phyloP scores from a whole-genome alignment of 2,888 invertebrate genomes.

The Anaspis maculata region DNA sequence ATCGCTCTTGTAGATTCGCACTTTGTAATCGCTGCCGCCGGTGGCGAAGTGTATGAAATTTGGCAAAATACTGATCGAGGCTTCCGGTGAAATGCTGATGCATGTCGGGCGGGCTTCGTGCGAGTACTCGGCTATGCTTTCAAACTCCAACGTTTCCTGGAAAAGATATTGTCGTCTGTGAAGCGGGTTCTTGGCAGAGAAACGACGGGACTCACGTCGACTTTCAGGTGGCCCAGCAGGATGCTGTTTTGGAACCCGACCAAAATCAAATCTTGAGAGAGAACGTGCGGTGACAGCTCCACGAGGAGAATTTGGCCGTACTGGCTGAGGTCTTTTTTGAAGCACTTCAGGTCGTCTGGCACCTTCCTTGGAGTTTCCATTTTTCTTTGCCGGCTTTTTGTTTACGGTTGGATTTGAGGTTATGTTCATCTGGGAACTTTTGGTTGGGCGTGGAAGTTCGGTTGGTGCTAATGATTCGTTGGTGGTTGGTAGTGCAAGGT shows the following conservation, averaged over 20 bases:
- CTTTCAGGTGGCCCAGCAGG: constrained; percentile 47
- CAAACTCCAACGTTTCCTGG: constrained; percentile 48
- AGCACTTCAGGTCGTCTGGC: constrained; percentile 16
- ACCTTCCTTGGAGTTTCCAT: neutral
- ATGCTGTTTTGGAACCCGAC: constrained; percentile 52
- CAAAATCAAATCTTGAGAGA: constrained; percentile 55
- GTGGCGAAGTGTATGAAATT: constrained; percentile 48
- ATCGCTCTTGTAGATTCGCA: constrained; percentile 50
- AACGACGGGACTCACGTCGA: constrained; percentile 44
- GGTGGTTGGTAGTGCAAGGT: too few relatives aligned
- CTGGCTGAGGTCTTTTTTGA: constrained; percentile 42
- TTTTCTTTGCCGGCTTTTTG: too few relatives aligned
- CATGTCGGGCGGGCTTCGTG: constrained; percentile 49
- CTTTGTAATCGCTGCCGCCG: constrained; percentile 50
- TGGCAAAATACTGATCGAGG: constrained; percentile 50
- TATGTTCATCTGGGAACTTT: too few relatives aligned
- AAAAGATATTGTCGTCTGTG: constrained; percentile 18
- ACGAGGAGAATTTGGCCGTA: constrained; percentile 49
- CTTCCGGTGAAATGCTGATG: constrained; percentile 54
- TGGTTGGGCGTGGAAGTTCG: too few relatives aligned
- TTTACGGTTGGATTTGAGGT: too few relatives aligned
- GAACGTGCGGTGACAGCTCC: constrained; percentile 55
- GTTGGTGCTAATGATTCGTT: too few relatives aligned
- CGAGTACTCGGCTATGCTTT: constrained; percentile 48
- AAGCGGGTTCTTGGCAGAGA: constrained; percentile 5